These are phyloP conservation scores for Nemoura dubitans DNA, from an alignment of 2,888 invertebrate genomes.

Conservation along the genomic window DNA sequence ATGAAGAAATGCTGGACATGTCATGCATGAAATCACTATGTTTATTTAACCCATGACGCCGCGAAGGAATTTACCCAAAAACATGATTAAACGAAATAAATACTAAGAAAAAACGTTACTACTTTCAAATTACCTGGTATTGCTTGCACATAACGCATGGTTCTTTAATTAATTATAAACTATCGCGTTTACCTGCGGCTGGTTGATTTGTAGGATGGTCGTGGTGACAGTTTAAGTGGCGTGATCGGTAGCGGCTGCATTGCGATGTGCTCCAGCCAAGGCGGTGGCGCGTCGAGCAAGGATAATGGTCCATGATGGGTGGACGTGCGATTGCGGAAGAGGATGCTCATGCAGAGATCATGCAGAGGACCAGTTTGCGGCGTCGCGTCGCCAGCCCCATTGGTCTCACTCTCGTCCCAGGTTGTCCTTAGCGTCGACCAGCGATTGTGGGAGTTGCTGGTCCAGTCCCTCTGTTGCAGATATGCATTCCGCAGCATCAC, in stretches of 20 bases:
- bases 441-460: background rate
- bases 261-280: background rate
- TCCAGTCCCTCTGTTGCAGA: background rate
- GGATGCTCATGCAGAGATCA: background rate
- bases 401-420: background rate
- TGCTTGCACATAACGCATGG: background rate
- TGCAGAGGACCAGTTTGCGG: background rate
- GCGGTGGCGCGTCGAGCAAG: background rate
- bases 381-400: background rate
- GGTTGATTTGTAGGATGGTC: background rate
- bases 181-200: background rate
- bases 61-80: background rate
- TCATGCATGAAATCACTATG: conserved; percentile 3
- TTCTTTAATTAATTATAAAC: background rate
- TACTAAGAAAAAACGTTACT: background rate
- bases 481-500: background rate
- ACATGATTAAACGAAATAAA: background rate
- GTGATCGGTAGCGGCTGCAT: background rate
- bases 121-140: background rate
- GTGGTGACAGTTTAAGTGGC: background rate
- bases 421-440: background rate
- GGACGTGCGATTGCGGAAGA: background rate
- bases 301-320: background rate
- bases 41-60: conserved; percentile 3
- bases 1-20: background rate